Conservation (phyloP, 2,888 invertebrate species). For the Ischnus inquisitorius region DNA sequence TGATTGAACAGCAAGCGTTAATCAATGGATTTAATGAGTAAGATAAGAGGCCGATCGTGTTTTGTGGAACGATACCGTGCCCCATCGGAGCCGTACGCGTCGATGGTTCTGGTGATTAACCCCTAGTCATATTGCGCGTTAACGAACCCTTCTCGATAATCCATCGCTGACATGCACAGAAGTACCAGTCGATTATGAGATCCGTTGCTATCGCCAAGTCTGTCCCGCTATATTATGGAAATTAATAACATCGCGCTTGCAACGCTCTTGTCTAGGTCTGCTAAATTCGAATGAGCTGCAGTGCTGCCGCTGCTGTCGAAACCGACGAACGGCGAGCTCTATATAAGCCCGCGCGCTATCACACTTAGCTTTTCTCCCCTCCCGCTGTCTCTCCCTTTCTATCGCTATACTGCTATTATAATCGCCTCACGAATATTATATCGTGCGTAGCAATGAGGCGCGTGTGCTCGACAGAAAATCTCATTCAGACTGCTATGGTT, state of each 20-base stretch:
- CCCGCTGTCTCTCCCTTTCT: slow-evolving; percentile 6
- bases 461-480: background rate
- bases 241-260: slow-evolving; percentile 57
- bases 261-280: slow-evolving; percentile 38
- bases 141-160: slow-evolving; percentile 57
- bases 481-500: background rate
- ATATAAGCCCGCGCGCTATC: slow-evolving; percentile 25
- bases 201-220: slow-evolving; percentile 30
- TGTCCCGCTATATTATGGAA: slow-evolving; percentile 59
- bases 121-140: slow-evolving; percentile 52
- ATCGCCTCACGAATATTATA: slow-evolving; percentile 67
- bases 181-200: slow-evolving; percentile 62
- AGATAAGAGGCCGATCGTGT: slow-evolving; percentile 30
- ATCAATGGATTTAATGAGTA: slow-evolving; percentile 44
- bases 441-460: slow-evolving; percentile 58
- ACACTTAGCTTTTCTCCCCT: slow-evolving; percentile 1
- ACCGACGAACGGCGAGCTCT: slow-evolving; percentile 20
- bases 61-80: slow-evolving; percentile 5
- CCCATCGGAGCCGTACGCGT: slow-evolving; percentile 29
- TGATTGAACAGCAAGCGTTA: background rate
- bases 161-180: slow-evolving; percentile 58
- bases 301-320: slow-evolving; percentile 27
- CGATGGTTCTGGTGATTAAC: slow-evolving; percentile 54
- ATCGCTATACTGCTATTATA: slow-evolving; percentile 50
- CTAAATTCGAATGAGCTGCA: slow-evolving; percentile 47